phyloP scores from a whole-genome alignment of 1,140 invertebrate genomes.

The Mactra quadrangularis region DNA sequence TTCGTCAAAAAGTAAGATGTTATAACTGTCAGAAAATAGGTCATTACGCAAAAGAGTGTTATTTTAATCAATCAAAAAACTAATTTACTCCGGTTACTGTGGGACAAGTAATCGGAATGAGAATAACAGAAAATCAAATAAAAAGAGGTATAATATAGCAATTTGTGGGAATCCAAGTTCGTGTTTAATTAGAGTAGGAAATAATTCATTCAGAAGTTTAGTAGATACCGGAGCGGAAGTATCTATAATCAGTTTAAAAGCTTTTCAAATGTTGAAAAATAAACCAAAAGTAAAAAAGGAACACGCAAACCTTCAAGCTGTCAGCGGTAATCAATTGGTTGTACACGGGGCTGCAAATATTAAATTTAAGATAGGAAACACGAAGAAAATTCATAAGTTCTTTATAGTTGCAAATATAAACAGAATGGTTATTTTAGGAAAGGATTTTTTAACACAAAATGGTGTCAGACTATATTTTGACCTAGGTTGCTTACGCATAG shows the following conservation, averaged over 20 bases:
- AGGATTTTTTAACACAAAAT: neutral
- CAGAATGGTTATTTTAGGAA: conserved; percentile 38
- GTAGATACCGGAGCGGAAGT: conserved; percentile 18
- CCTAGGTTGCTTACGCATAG: neutral
- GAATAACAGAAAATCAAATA: no score
- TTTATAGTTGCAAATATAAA: conserved; percentile 23
- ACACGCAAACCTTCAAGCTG: conserved; percentile 1
- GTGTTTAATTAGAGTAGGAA: conserved; percentile 15
- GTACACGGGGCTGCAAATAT: neutral
- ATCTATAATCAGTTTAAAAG: neutral
- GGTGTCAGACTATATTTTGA: conserved; percentile 22
- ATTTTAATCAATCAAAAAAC: neutral
- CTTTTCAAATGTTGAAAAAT: neutral
- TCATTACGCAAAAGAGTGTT: neutral
- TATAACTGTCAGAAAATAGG: neutral
- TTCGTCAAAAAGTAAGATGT: neutral
- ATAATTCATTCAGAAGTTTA: conserved; percentile 1
- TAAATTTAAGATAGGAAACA: neutral
- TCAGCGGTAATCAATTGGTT: neutral
- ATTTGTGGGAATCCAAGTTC: no score
- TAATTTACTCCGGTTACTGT: neutral
- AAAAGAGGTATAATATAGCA: neutral
- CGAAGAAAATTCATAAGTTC: conserved; percentile 10
- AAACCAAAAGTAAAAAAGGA: conserved; percentile 4
- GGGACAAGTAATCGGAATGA: no score